Conservation (phyloP, 1,140 invertebrate genomes). For the Tetranychus cinnabarinus region DNA sequence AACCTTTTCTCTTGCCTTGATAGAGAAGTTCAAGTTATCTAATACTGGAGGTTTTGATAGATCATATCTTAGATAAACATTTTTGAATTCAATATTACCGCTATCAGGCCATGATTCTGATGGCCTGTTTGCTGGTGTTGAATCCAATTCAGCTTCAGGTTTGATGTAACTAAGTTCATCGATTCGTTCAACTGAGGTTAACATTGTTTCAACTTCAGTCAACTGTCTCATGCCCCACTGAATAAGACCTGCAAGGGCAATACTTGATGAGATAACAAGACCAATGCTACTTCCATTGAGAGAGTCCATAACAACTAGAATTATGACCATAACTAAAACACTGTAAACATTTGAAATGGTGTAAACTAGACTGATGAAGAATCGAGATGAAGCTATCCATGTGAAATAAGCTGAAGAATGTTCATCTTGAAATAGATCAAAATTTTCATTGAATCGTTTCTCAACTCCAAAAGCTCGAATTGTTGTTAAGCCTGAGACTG, state of each 20-base stretch:
- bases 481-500: slow-evolving; percentile 26
- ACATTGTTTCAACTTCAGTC: slow-evolving; percentile 37
- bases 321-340: slow-evolving; percentile 11
- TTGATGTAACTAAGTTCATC: slow-evolving; percentile 27
- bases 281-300: not conserved
- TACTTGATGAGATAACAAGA: slow-evolving; percentile 49
- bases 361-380: slow-evolving; percentile 61
- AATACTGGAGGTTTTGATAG: slow-evolving; percentile 30
- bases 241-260: slow-evolving; percentile 47
- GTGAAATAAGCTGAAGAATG: slow-evolving; percentile 48
- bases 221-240: slow-evolving; percentile 61
- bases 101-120: slow-evolving; percentile 33
- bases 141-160: slow-evolving; percentile 7
- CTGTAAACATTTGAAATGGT: slow-evolving; percentile 32
- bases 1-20: slow-evolving; percentile 18
- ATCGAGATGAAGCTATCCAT: slow-evolving; percentile 45
- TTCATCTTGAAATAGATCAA: slow-evolving; percentile 35
- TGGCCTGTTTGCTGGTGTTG: not conserved
- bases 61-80: slow-evolving; percentile 38
- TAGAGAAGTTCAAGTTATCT: slow-evolving; percentile 32
- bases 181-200: slow-evolving; percentile 47
- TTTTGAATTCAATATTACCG: slow-evolving; percentile 41
- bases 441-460: slow-evolving; percentile 38
- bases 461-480: slow-evolving; percentile 24
- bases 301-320: slow-evolving; percentile 3